phyloP scores from a whole-genome alignment of 92 coral and sea anemone genomes.

The Zoanthus sansibaricus region DNA sequence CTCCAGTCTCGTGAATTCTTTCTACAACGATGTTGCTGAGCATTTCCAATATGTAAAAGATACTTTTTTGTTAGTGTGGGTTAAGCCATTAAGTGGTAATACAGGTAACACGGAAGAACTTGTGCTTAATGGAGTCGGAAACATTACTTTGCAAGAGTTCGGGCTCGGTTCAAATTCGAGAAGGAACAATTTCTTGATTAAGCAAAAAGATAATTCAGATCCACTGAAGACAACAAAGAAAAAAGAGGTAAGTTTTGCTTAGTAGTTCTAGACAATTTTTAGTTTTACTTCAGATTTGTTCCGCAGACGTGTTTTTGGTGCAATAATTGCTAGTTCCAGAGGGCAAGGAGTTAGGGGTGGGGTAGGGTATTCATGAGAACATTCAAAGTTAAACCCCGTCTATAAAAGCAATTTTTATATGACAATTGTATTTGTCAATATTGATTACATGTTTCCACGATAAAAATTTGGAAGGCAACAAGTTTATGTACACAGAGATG shows the following conservation, averaged over 20 bases:
- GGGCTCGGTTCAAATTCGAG: slow-evolving; percentile 80
- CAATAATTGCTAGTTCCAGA: too few relatives aligned
- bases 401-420: too few relatives aligned
- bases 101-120: slow-evolving; percentile 63
- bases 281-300: too few relatives aligned
- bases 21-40: slow-evolving; percentile 73
- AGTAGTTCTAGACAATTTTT: too few relatives aligned
- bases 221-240: slow-evolving; percentile 64
- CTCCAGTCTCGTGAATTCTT: slow-evolving; percentile 70
- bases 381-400: too few relatives aligned
- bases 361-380: too few relatives aligned
- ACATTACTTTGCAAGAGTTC: slow-evolving; percentile 73
- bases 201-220: slow-evolving; percentile 75
- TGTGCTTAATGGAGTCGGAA: slow-evolving; percentile 71
- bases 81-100: slow-evolving; percentile 27
- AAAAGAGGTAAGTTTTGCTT: slow-evolving; percentile 8
- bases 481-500: too few relatives aligned
- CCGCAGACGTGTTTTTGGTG: too few relatives aligned
- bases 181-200: slow-evolving; percentile 79
- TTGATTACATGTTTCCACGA: too few relatives aligned
- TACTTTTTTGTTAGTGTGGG: slow-evolving; percentile 84
- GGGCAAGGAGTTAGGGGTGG: too few relatives aligned
- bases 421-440: too few relatives aligned
- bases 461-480: too few relatives aligned
- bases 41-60: slow-evolving; percentile 77